Evolutionary conservation across 2,113 vertebrate genomes (phyloP).

Genomic region (Spea bombifrons): DNA sequence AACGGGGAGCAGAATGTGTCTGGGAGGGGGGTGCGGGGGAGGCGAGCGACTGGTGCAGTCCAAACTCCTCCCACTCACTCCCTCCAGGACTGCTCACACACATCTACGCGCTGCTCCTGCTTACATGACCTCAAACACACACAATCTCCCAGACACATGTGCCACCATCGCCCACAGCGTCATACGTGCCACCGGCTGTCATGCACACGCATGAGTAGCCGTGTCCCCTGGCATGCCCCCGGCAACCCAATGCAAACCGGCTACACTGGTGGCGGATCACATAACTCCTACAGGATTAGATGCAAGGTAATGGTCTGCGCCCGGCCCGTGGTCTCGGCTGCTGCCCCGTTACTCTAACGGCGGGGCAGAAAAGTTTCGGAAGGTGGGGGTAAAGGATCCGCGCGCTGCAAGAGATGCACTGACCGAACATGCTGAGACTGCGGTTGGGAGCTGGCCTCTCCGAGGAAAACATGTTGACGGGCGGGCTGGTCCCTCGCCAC

Average conservation of each 20-base stretch:
- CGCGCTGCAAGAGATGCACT: slow-evolving; percentile 16
- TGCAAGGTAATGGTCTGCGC: not conserved
- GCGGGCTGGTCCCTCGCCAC: not conserved
- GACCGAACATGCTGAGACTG: slow-evolving; percentile 39
- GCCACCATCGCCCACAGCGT: not conserved
- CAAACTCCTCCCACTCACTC: slow-evolving; percentile 32
- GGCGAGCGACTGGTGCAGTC: slow-evolving; percentile 13
- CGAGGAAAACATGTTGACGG: slow-evolving; percentile 20
- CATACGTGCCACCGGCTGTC: not conserved
- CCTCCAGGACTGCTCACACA: not conserved
- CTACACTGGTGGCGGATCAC: not conserved
- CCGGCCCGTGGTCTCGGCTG: too few relatives aligned
- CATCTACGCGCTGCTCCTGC: slow-evolving; percentile 2
- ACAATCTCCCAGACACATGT: not conserved
- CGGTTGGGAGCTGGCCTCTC: slow-evolving; percentile 20
- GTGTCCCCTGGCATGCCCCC: not conserved
- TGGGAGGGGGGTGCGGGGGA: slow-evolving; percentile 23
- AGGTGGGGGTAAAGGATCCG: too few relatives aligned
- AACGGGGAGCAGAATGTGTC: not conserved
- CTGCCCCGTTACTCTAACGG: too few relatives aligned
- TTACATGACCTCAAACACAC: slow-evolving; percentile 20
- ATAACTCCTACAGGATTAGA: not conserved
- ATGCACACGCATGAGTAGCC: not conserved
- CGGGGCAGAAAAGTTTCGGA: too few relatives aligned
- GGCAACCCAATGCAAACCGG: not conserved